Conservation (phyloP, 2,888 invertebrate species). For the Biston betularia region DNA sequence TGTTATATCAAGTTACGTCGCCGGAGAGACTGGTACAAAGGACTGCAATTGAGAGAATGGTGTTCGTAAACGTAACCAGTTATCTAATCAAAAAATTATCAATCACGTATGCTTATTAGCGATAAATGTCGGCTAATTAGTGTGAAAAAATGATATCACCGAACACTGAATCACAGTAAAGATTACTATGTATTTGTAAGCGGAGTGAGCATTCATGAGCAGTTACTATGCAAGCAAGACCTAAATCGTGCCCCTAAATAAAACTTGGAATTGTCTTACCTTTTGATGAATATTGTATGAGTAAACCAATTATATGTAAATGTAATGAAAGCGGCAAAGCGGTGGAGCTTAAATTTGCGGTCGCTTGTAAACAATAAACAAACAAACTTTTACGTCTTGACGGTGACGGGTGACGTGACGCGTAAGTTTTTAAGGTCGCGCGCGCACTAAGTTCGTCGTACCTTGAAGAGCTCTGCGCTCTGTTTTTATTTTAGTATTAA, state of each 20-base stretch:
- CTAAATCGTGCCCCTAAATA: background rate
- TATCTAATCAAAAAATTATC: slow-evolving; percentile 44
- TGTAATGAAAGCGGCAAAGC: background rate
- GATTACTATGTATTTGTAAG: too few relatives aligned
- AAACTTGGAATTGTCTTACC: background rate
- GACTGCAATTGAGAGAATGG: background rate
- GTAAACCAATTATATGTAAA: background rate
- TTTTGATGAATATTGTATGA: background rate
- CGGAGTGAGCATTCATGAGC: background rate
- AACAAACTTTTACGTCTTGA: background rate
- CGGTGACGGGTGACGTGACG: background rate
- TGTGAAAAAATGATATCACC: slow-evolving; percentile 18
- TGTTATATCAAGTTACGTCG: slow-evolving; percentile 10
- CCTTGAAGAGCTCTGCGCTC: too few relatives aligned
- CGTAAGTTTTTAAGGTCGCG: too few relatives aligned
- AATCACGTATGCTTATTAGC: slow-evolving; percentile 42
- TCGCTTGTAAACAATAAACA: background rate
- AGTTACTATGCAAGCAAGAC: slow-evolving; percentile 17
- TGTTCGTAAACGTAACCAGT: slow-evolving; percentile 17
- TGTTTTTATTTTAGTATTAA: too few relatives aligned
- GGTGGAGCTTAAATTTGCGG: too few relatives aligned
- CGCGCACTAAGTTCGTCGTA: too few relatives aligned
- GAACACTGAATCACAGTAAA: background rate
- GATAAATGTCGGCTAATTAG: slow-evolving; percentile 34
- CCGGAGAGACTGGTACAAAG: slow-evolving; percentile 8